Percentiles rank a stretch among this genome's conserved stretches.
phyloP scores from a whole-genome alignment of 2,797 vertebrate species.

The Lithobates pipiens region DNA sequence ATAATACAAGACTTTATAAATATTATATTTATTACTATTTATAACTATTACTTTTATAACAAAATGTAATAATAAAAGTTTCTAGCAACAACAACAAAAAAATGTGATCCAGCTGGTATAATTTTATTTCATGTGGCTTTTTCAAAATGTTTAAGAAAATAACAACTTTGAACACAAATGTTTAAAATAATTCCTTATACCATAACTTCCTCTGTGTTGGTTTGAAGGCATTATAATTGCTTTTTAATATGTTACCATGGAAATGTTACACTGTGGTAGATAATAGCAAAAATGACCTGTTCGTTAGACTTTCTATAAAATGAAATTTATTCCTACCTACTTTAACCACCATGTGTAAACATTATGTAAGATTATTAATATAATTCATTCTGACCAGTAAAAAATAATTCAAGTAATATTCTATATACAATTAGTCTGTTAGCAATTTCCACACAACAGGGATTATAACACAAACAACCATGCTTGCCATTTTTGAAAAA shows the following conservation, averaged over 20 bases:
- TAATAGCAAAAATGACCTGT: background rate
- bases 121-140: too few relatives aligned
- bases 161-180: too few relatives aligned
- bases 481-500: background rate
- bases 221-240: background rate
- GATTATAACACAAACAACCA: background rate
- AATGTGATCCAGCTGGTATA: too few relatives aligned
- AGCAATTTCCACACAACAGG: background rate
- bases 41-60: too few relatives aligned
- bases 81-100: too few relatives aligned
- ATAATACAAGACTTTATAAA: too few relatives aligned
- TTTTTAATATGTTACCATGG: slow-evolving; percentile 8
- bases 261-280: background rate
- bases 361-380: background rate
- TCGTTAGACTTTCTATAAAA: background rate
- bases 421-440: background rate
- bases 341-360: background rate
- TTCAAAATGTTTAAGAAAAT: too few relatives aligned
- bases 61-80: too few relatives aligned
- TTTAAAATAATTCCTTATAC: too few relatives aligned
- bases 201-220: too few relatives aligned
- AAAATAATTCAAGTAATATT: background rate
- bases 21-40: too few relatives aligned
- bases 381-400: background rate
- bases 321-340: background rate